These are phyloP conservation scores for Numenius phaeopus DNA, from an alignment of 2,797 vertebrate genomes.

Conservation along the genomic window DNA sequence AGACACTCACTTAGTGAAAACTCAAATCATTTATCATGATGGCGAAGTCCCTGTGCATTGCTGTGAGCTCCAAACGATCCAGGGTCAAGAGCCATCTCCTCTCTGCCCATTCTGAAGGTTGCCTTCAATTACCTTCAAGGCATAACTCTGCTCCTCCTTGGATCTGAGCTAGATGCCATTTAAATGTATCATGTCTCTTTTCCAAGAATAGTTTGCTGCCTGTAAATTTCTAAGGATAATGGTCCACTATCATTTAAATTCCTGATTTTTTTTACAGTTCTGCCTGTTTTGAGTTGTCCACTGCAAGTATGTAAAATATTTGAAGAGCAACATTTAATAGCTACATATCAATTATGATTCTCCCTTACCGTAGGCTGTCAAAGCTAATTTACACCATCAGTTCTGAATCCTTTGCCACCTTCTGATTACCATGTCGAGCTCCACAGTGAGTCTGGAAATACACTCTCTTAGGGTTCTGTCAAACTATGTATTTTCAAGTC, in stretches of 20 bases:
- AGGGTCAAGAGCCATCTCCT: constrained; percentile 61
- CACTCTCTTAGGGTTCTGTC: neutral
- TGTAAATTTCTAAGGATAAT: neutral
- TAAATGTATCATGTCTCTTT: neutral
- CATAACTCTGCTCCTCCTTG: constrained; percentile 21
- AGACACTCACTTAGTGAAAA: constrained; percentile 66
- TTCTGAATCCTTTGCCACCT: neutral
- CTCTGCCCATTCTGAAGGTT: constrained; percentile 46
- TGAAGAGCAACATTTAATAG: neutral
- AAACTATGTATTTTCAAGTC: neutral
- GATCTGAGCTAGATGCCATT: constrained; percentile 29
- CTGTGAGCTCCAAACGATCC: constrained; percentile 51
- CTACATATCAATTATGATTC: neutral
- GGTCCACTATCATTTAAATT: neutral
- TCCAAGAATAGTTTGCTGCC: neutral
- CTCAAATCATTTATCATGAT: constrained; percentile 62
- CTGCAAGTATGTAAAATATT: neutral
- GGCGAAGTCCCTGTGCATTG: constrained; percentile 36
- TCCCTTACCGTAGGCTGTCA: neutral
- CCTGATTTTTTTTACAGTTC: neutral
- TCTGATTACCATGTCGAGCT: neutral
- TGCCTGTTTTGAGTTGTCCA: neutral
- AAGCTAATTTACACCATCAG: neutral
- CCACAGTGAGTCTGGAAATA: neutral
- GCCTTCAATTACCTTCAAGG: constrained; percentile 54